Evolutionary conservation across 2,888 invertebrate species (phyloP), one percentile per base, ranked within the genome.

Genomic region (Drosophila pullipes): DNA sequence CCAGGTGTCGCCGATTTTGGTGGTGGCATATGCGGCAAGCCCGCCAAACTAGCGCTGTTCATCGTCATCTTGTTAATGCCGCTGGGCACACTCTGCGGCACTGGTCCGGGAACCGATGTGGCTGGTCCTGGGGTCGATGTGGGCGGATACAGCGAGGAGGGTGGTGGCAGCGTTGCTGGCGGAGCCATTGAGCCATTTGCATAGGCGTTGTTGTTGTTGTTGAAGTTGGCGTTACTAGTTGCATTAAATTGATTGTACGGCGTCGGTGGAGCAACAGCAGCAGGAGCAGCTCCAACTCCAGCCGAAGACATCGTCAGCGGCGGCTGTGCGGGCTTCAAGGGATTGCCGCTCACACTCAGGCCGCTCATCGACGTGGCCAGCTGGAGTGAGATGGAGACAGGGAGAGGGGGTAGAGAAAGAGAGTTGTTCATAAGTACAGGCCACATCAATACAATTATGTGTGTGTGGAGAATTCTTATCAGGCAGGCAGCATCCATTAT

Each of bases 21-120:
- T 58, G 93, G 92, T 25, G 93, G 93, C 93, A 93, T 93, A 57
- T 93, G 93, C 11, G 93, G 93, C 78, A 93, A 79, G 7, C 79
- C 94, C 59, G 91, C 88, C 68, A 92, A 74, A 58, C 73, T 91
- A 49, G 89, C 87, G 59, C 92, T 92, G 57, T 91, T 92, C 9
- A 93, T 74, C 33, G 89, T 90, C 93, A 93, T 93, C 83, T 92
- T 93, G 65, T 90, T 86, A 0, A 78, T 76, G 9, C 89, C 89
- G 52, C 86, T 82, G 18, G 87, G 68, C 30, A 89, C 82, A 59
- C 85, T 83, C 69, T 93, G 93, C 13, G 79, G 78, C 52, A 67
- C 44, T 18, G 67, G 49, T 4, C 54, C 65, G n/a, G 81, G 53
- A 7, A 44, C 58, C 33, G 74, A 74, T 37, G 73, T 59, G 13